Base-by-base conservation (phyloP, 92 coral and sea anemone species). In the Virgularia gustaviana region DNA sequence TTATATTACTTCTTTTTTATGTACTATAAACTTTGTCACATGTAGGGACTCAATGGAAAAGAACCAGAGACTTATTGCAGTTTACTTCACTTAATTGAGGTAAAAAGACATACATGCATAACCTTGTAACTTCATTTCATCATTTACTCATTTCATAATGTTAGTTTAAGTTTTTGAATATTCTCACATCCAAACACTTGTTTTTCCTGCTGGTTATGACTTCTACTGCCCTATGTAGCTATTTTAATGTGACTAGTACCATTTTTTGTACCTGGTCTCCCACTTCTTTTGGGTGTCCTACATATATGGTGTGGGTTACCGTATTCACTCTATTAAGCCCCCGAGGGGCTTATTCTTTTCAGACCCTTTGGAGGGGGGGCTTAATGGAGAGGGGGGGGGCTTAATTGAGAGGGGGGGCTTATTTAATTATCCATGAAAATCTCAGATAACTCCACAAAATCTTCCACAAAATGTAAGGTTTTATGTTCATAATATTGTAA, bases 71-170 rank as follows among this genome's bases (percentile, higher is more conserved):
- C 47, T 3, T 66, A 47, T 55, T 68, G 61, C 39, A 68, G 61
- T 49, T 51, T 68, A 32, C 61, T 13, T 16, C 75, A 68, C 35
- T 44, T 68, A 13, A 68, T 27, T 19, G 75, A 68, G 75, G 75
- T 68, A 44, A 68, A 33, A 41, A 41, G 49, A 16, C 49, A 41
- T 41, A 9, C 16, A 8, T 41, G 9, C 16, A 41, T 16, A 41
- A 2, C 23, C 55, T 47, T 47, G 22, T 3, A 27, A 13, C 55
- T 19, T 47, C 55, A 47, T 47, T 47, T 47, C 55, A 47, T 16
- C 16, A 54, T 1, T 23, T 4, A 23, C 29, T 54, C 2, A 12
- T 54, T 23, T 54, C 49, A 41, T 8, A 8, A 9, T 41, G 9
- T 41, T 41, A 8, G 49, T 41, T 41, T 9, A 41, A 9, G 9